Evolutionary conservation across 2,888 invertebrate genomes (phyloP).

Genomic region (Hypsopygia costalis): DNA sequence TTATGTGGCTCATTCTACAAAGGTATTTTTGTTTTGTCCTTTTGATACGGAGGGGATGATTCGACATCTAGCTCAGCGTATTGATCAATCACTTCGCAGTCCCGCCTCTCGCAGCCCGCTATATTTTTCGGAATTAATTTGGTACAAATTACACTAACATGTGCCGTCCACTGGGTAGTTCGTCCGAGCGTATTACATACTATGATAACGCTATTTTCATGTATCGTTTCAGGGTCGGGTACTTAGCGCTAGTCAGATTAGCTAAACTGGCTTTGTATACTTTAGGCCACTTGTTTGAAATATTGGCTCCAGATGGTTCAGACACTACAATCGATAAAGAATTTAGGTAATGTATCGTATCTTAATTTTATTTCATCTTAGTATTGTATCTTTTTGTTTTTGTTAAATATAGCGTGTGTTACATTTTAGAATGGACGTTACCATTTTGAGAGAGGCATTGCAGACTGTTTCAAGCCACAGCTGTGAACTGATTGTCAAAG

Average conservation of each 20-base stretch:
- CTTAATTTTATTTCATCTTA: not conserved
- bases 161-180: too few relatives aligned
- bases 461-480: slow-evolving; percentile 90
- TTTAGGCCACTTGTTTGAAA: slow-evolving; percentile 89
- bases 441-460: slow-evolving; percentile 90
- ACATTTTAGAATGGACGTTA: slow-evolving; percentile 74
- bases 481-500: slow-evolving; percentile 91
- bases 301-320: slow-evolving; percentile 75
- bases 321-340: slow-evolving; percentile 61
- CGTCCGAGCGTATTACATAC: too few relatives aligned
- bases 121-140: too few relatives aligned
- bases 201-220: too few relatives aligned
- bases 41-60: too few relatives aligned
- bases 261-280: slow-evolving; percentile 94
- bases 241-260: slow-evolving; percentile 92
- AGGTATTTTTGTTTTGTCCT: too few relatives aligned
- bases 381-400: not conserved
- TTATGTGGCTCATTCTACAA: too few relatives aligned
- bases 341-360: slow-evolving; percentile 45
- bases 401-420: not conserved
- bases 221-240: slow-evolving; percentile 85
- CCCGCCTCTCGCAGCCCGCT: too few relatives aligned
- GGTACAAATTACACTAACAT: too few relatives aligned
- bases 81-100: too few relatives aligned
- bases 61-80: too few relatives aligned